Evolutionary conservation across 2,888 invertebrate genomes (phyloP).

Genomic region (Eustalomyia histrio): DNA sequence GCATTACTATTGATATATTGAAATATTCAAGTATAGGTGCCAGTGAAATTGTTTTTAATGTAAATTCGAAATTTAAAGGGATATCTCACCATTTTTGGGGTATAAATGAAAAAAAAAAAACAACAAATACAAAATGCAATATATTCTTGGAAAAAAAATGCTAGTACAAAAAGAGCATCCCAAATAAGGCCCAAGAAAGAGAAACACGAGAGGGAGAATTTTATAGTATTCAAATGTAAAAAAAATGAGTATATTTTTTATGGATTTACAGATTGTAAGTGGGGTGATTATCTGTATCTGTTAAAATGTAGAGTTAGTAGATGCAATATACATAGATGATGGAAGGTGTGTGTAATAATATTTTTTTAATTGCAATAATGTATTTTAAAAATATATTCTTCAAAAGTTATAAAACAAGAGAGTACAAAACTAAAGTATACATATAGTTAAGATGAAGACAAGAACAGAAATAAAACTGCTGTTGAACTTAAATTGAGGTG

Average conservation of each 20-base stretch:
- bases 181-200: neutral
- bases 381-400: conserved; percentile 3
- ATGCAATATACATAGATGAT: conserved; percentile 8
- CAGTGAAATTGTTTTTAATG: too few species aligned
- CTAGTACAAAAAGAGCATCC: neutral
- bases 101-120: neutral
- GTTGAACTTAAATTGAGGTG: conserved; percentile 43
- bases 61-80: neutral
- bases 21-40: too few species aligned
- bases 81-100: neutral
- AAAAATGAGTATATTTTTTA: conserved; percentile 8
- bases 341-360: conserved; percentile 5
- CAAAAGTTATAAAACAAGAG: neutral
- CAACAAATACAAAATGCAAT: too few species aligned
- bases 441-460: conserved; percentile 3
- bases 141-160: neutral
- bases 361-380: conserved; percentile 25
- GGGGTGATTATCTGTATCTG: conserved; percentile 67
- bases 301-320: conserved; percentile 30
- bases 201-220: neutral
- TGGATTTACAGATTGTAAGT: conserved; percentile 37
- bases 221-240: neutral
- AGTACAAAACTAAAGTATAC: neutral
- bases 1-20: too few species aligned
- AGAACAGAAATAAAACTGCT: conserved; percentile 24